Evolutionary conservation across 2,888 invertebrate species (phyloP).

Genomic region (Drosophila phalerata): DNA sequence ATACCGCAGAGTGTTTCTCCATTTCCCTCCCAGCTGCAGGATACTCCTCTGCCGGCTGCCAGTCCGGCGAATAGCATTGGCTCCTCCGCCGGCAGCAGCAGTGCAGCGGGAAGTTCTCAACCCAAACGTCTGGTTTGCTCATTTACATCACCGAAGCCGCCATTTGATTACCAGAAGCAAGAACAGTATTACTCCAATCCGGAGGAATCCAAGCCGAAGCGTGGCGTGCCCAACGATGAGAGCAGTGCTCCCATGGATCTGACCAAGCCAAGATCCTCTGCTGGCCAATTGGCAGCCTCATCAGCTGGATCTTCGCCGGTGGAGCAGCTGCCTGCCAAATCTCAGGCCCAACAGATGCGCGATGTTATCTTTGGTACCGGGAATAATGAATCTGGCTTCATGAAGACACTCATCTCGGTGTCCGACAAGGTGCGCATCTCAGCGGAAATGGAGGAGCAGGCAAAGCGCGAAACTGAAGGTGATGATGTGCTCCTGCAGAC

Average conservation of each 20-base stretch:
- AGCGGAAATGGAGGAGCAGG: slow-evolving; percentile 72
- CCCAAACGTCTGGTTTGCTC: slow-evolving; percentile 80
- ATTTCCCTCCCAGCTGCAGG: slow-evolving; percentile 63
- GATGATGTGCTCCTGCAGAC: slow-evolving; percentile 90
- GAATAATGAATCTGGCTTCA: slow-evolving; percentile 82
- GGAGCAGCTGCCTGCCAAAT: slow-evolving; percentile 57
- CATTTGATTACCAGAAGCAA: slow-evolving; percentile 85
- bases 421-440: slow-evolving; percentile 84
- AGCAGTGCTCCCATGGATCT: slow-evolving; percentile 84
- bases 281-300: neutral
- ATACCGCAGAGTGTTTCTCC: slow-evolving; percentile 84
- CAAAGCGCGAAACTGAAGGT: slow-evolving; percentile 57
- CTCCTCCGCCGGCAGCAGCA: slow-evolving; percentile 51
- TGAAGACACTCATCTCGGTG: slow-evolving; percentile 84
- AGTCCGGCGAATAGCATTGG: slow-evolving; percentile 65
- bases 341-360: slow-evolving; percentile 83
- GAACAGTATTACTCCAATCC: slow-evolving; percentile 86
- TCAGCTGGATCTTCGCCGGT: neutral
- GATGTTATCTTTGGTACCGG: slow-evolving; percentile 83
- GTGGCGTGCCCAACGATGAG: slow-evolving; percentile 74
- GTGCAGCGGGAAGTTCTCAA: slow-evolving; percentile 41
- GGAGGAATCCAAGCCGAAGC: slow-evolving; percentile 83
- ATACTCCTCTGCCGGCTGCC: slow-evolving; percentile 54
- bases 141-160: slow-evolving; percentile 85
- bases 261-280: slow-evolving; percentile 81